A percentile compares a stretch with the other conserved stretches of the same genome.
Conservation (phyloP, 2,888 invertebrate species). For the Leptopilina myrica region DNA sequence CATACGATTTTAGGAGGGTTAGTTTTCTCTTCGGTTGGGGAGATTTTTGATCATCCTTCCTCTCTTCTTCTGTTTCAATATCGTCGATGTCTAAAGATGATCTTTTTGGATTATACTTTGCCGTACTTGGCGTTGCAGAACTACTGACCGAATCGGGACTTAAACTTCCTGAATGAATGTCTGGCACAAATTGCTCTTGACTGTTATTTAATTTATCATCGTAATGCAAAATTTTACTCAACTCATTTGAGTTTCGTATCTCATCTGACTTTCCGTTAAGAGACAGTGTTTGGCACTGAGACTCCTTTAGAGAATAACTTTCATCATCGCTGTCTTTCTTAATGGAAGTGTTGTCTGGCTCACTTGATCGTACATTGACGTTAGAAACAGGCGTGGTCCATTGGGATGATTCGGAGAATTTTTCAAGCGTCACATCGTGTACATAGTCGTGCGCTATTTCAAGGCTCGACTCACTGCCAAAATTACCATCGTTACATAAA, state of each 20-base stretch:
- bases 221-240: background rate
- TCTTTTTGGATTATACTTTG: conserved; percentile 82
- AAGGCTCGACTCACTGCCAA: conserved; percentile 59
- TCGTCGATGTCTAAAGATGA: conserved; percentile 81
- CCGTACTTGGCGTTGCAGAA: conserved; percentile 82
- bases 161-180: conserved; percentile 6
- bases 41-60: conserved; percentile 51
- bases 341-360: conserved; percentile 22
- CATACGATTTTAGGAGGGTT: conserved; percentile 55
- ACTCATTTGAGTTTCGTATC: background rate
- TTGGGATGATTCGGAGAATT: conserved; percentile 16
- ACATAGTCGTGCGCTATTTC: conserved; percentile 57
- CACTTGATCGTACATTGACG: conserved; percentile 15
- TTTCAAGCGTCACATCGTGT: conserved; percentile 50
- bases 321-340: conserved; percentile 5
- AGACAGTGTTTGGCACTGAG: conserved; percentile 3
- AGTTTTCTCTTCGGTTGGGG: conserved; percentile 61
- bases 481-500: conserved; percentile 42
- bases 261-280: background rate
- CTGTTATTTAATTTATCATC: background rate
- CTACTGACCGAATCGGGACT: conserved; percentile 79
- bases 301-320: conserved; percentile 6
- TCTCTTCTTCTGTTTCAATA: conserved; percentile 76
- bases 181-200: background rate
- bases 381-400: conserved; percentile 12